Evolutionary conservation across 2,888 invertebrate species (phyloP), one percentile per base, ranked within the genome.

Genomic region (Melikaiella ostensackeni): DNA sequence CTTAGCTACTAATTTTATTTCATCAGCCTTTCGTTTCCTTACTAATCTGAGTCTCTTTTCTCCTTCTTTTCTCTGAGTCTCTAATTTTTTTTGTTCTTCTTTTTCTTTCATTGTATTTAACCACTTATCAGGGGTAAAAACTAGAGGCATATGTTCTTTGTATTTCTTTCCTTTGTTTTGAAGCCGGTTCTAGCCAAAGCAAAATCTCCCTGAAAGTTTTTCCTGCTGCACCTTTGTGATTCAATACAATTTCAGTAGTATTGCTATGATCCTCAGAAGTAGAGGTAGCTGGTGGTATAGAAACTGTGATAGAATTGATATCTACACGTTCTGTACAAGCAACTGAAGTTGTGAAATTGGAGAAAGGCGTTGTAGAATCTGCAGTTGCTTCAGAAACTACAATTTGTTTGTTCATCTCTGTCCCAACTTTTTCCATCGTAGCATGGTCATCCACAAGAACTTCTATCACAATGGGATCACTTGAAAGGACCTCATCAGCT

Each of bases 81-180:
- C 8, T 33, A 33, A 33, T 8, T 33, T 33, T 0, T 7, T 8
- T 1, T 1, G 7, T 33, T 8, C 8, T 8, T 8, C 33, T 33
- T 33, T 33, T 8, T 33, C 33, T 33, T 7, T 33, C 1, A 33
- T 85, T 11, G 0, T 46, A 19, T 46, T 46, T 1, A 46, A 16
- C 46, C 46, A 46, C 46, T 46, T 46, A 5, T 46, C 46, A 16
- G 62, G 79, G 81, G 75, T 84, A 9, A 63, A 61, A 35, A 79
- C 16, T 46, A 1, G 16, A 46, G 46, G 46, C 19, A 46, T 19
- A 6, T 6, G 16, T 46, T 46, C 46, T 46, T 46, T 46, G 6
- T 19, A 46, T 46, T 19, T 16, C 46, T 46, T 46, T 46, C n/a
- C n/a, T n/a, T n/a, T n/a, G n/a, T n/a, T 46, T 46, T 16, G 19